These are phyloP conservation scores for Carassius gibelio DNA, from an alignment of 2,113 vertebrate species.

Conservation along the genomic window DNA sequence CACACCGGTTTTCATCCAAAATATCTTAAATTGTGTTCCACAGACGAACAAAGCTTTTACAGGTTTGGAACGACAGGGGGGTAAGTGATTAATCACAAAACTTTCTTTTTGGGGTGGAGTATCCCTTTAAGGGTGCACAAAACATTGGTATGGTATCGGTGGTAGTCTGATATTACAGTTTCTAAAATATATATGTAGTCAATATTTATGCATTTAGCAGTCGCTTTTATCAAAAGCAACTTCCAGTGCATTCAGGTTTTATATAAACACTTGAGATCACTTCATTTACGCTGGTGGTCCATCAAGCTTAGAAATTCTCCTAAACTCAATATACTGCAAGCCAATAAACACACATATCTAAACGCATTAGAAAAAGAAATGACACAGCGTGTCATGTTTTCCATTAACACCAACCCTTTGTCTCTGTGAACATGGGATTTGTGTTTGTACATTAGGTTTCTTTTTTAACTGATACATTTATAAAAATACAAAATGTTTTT, in stretches of 20 bases:
- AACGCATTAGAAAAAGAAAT: not conserved
- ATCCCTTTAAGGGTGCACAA: not conserved
- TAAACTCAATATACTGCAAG: not conserved
- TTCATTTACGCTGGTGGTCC: slow-evolving; percentile 4
- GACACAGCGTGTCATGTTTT: not conserved
- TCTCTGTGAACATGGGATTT: slow-evolving; percentile 1
- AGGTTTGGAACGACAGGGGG: too few relatives aligned
- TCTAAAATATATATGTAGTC: not conserved
- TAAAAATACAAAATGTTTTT: not conserved
- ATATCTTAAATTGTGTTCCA: too few relatives aligned
- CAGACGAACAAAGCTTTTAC: too few relatives aligned
- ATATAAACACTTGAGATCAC: not conserved
- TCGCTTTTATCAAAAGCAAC: not conserved
- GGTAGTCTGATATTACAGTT: not conserved
- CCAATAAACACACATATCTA: not conserved
- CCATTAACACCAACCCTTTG: not conserved
- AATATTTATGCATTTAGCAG: not conserved
- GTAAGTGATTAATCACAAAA: too few relatives aligned
- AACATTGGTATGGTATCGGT: not conserved
- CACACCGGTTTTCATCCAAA: too few relatives aligned
- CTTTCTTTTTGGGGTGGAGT: too few relatives aligned
- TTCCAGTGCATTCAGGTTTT: too few relatives aligned
- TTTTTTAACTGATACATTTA: not conserved
- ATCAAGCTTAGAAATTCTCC: not conserved
- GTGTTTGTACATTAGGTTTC: not conserved